A percentile compares a stretch with the other conserved stretches of the same genome.
These are phyloP conservation scores for Diarsia rubi DNA, from an alignment of 2,888 invertebrate genomes.

Conservation along the genomic window DNA sequence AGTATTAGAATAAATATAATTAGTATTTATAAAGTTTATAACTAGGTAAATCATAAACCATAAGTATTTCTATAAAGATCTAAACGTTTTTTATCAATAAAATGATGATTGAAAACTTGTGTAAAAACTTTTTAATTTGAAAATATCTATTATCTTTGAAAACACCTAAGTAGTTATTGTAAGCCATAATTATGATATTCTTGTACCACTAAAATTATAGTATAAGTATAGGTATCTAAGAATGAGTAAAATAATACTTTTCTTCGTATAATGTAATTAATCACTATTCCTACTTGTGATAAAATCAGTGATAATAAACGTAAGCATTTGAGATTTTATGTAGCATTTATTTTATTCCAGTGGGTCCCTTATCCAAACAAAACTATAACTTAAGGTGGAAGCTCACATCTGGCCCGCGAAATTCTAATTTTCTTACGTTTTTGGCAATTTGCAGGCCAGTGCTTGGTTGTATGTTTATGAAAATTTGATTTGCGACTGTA, in stretches of 20 bases:
- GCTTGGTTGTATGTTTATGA: too few relatives aligned
- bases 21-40: constrained; percentile 22
- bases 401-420: too few relatives aligned
- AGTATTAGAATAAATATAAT: constrained; percentile 40
- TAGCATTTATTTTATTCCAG: neutral
- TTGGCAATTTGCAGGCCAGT: too few relatives aligned
- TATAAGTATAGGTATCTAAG: neutral
- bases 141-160: neutral
- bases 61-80: constrained; percentile 15
- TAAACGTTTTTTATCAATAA: neutral
- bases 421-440: too few relatives aligned
- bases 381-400: too few relatives aligned
- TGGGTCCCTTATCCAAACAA: neutral
- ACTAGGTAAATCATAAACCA: neutral
- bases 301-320: constrained; percentile 10
- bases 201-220: neutral
- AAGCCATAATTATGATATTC: neutral
- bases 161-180: neutral
- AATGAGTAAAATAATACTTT: neutral
- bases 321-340: neutral
- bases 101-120: neutral
- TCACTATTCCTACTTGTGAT: constrained; percentile 2
- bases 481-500: too few relatives aligned
- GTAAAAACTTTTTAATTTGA: neutral
- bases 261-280: neutral